Conservation (phyloP, 2,113 vertebrate species). For the Pseudopodoces humilis region DNA sequence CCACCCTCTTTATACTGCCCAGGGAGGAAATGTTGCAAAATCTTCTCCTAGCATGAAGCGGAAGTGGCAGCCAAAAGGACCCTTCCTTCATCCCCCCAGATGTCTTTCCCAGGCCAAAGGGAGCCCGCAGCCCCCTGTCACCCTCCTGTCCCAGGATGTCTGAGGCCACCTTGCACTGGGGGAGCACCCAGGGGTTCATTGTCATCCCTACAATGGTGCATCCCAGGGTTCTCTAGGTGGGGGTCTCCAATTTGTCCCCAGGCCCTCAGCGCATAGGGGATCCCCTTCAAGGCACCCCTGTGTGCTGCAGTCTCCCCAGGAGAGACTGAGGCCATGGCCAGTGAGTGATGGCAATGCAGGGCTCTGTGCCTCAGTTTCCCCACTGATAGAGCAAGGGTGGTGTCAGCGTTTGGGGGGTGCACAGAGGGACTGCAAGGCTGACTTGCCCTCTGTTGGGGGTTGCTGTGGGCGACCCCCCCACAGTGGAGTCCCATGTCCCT, state of each 20-base stretch:
- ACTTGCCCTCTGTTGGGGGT: background rate
- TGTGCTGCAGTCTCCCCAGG: background rate
- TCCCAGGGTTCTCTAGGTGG: fast-evolving
- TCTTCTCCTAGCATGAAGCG: background rate
- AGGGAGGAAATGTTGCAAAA: slow-evolving; percentile 48
- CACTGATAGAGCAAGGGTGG: fast-evolving
- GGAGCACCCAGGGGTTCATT: background rate
- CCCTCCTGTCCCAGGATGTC: background rate
- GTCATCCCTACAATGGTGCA: background rate
- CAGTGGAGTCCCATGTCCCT: background rate
- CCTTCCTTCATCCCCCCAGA: background rate
- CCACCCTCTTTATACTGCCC: background rate
- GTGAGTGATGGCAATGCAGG: background rate
- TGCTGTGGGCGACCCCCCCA: fast-evolving
- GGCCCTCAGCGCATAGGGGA: fast-evolving
- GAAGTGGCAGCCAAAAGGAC: slow-evolving; percentile 15
- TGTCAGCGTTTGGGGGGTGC: background rate
- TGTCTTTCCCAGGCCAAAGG: fast-evolving
- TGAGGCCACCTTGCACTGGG: fast-evolving
- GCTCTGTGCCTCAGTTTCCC: background rate
- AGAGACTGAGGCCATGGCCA: fast-evolving
- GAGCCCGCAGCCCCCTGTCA: fast-evolving
- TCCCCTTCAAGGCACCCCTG: background rate
- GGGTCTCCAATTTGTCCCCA: background rate
- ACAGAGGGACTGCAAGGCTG: background rate